Base-by-base conservation (phyloP, 30 jellyfish, hydroid and myxozoan species). In the Hydractinia echinata region DNA sequence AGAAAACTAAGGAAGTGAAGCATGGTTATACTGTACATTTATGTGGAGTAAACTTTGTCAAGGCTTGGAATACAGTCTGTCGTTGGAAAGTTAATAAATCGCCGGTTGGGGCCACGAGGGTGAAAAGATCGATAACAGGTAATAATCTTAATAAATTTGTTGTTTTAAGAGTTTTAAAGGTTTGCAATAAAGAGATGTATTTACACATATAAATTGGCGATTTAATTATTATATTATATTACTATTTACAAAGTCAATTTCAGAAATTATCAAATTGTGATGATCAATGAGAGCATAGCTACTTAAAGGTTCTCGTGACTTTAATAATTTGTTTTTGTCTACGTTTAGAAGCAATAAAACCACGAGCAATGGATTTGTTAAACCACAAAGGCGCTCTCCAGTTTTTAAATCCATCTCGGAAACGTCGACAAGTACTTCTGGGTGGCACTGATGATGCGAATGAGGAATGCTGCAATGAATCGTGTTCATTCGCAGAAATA, bases 71-170 rank as follows among this genome's bases (percentile, higher is more conserved):
- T 7, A 51, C 74, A 64, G 39, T 64, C 19, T 64, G 74, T 51
- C 19, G 74, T n/a, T 64, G 19, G 10, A 64, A 64, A 64, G 74
- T 51, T 6, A 64, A 64, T 64, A 30, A 30, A 30, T 64, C 74
- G 7, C 50, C 30, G 39, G 39, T 7, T 51, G 39, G 39, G 39
- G 39, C 51, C 19, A 51, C 74, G 39, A 58, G 3, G 19, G 15
- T 16, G 19, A 64, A 64, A 64, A 44, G 74, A 6, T 64, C 74
- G 74, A 44, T 64, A n/a, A n/a, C 74, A 64, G 74, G 74, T 64
- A 64, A 64, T n/a, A 64, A 44, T n/a, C 7, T n/a, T 13, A 58
- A 3, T 64, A n/a, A 30, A 51, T 64, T 13, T 64, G 74, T 64
- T 64, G 3, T 58, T 16, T 3, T 58, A 11, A 16, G 10, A 9